Evolutionary conservation across 1,140 invertebrate genomes (phyloP).

Genomic region (Camponotus vicinus): DNA sequence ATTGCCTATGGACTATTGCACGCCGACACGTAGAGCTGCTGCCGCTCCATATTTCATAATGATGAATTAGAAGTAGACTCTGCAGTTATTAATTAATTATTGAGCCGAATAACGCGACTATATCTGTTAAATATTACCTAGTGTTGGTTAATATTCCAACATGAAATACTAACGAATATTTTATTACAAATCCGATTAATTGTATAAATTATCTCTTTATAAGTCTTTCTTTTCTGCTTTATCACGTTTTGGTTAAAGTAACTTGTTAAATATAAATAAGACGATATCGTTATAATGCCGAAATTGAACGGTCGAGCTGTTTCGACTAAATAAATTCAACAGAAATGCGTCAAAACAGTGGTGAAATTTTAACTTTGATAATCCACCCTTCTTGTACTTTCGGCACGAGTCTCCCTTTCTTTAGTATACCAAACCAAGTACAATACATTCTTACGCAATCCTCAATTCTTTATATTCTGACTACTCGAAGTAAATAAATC

Average conservation of each 20-base stretch:
- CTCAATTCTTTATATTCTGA: slow-evolving; percentile 11
- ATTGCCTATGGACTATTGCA: slow-evolving; percentile 31
- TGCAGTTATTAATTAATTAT: slow-evolving; percentile 54
- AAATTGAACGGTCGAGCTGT: slow-evolving; percentile 1
- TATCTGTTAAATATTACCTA: background rate
- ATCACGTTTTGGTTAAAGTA: background rate
- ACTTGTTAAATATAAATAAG: background rate
- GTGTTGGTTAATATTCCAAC: background rate
- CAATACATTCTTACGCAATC: background rate
- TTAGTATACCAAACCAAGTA: background rate
- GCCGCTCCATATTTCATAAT: slow-evolving; percentile 24
- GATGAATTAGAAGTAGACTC: slow-evolving; percentile 2
- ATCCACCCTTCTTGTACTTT: slow-evolving; percentile 9
- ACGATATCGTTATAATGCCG: background rate
- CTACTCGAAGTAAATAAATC: slow-evolving; percentile 46
- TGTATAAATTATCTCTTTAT: background rate
- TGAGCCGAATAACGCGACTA: background rate
- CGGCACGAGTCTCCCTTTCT: background rate
- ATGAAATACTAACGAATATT: background rate
- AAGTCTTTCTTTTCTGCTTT: background rate
- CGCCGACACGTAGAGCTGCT: background rate
- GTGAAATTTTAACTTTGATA: slow-evolving; percentile 37
- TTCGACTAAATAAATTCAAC: slow-evolving; percentile 3
- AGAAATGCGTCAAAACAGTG: background rate
- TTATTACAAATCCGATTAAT: background rate